phyloP scores from a whole-genome alignment of 2,797 vertebrate species.

The Hippocampus kuda region DNA sequence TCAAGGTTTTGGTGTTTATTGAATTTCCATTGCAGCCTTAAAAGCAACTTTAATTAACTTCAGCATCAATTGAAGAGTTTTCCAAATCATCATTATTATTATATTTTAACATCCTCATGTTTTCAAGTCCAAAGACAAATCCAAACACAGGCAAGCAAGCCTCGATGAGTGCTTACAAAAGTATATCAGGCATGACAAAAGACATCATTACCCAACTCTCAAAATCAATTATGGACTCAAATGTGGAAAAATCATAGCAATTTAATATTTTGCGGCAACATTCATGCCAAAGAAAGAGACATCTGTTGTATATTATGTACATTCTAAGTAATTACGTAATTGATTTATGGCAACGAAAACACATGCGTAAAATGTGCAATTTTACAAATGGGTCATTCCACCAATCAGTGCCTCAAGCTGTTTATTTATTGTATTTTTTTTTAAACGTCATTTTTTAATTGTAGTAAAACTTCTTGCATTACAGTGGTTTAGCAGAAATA shows the following conservation, averaged over 20 bases:
- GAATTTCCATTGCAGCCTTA: not conserved
- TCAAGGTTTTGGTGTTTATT: not conserved
- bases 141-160: not conserved
- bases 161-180: not conserved
- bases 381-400: no score
- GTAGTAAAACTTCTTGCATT: no score
- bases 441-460: no score
- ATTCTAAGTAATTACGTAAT: no score
- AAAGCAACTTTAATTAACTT: not conserved
- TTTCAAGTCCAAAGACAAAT: not conserved
- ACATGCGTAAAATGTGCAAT: no score
- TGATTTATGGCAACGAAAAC: no score
- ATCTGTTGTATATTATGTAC: not conserved
- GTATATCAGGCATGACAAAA: not conserved
- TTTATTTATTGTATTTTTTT: no score
- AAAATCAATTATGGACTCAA: not conserved
- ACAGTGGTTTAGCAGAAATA: no score
- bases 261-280: not conserved
- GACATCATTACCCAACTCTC: not conserved
- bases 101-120: not conserved
- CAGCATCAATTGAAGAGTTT: not conserved
- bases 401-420: no score
- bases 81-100: not conserved
- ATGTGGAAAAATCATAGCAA: not conserved
- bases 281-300: not conserved